Base-by-base conservation (phyloP, 2,113 vertebrate species). In the Eretmochelys imbricata region DNA sequence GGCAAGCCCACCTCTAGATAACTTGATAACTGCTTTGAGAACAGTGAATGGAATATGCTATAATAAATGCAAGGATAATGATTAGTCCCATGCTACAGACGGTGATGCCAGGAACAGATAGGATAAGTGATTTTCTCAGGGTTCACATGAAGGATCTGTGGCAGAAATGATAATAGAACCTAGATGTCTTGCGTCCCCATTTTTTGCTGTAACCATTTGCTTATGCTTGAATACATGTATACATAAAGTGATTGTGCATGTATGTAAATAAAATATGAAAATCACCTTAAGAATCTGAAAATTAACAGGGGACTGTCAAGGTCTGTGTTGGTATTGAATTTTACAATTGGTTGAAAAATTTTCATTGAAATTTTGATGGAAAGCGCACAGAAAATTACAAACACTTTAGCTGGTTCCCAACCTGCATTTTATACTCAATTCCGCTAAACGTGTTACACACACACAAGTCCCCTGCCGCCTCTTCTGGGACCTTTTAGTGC, bases 281-380 rank as follows among this genome's bases (percentile, higher is more conserved):
- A 75, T 46, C 94, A n/a, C 20, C 83, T 85, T 93, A 81, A 27
- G 59, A 72, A 72, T 38, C 65, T 38, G 62, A 83, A 94, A 55
- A 38, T 78, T 75, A 51, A 25, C 2, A 62, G 25, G 42, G 29
- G 3, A 92, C 24, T 90, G 80, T 42, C 87, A 85, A 65, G 29
- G 5, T 82, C 89, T 95, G 46, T 76, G 84, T 79, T 57, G 55
- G 89, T 89, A 85, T n/a, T 91, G 35, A 48, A 25, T 50, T 75
- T 88, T 38, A 87, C 19, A 91, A 93, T 69, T 46, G 80, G 48
- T 95, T 76, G 88, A 69, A 97, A 96, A 88, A 42, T 0, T 0
- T 24, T 49, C 7, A 78, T 2, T 91, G 82, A 90, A 92, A 55
- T 85, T 93, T 93, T 86, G 88, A 89, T 82, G 89, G 79, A 95